phyloP scores from a whole-genome alignment of 2,113 vertebrate genomes.

The Oriolus oriolus region DNA sequence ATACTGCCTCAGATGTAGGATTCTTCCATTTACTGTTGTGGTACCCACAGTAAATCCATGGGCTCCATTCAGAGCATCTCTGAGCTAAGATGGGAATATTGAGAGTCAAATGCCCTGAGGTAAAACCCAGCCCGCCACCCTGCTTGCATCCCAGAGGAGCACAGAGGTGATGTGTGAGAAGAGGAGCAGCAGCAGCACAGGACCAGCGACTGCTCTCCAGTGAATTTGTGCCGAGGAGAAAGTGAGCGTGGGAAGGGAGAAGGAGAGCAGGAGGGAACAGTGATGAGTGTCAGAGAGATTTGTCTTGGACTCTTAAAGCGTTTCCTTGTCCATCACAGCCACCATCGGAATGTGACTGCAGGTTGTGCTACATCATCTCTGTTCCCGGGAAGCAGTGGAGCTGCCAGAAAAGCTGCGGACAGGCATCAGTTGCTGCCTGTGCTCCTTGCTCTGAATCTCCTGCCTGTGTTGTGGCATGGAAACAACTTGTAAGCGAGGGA shows the following conservation, averaged over 20 bases:
- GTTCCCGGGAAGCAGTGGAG: accelerated
- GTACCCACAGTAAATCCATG: not conserved
- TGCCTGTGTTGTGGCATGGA: not conserved
- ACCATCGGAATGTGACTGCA: accelerated
- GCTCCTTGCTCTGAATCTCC: not conserved
- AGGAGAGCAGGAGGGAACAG: not conserved
- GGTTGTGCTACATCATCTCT: not conserved
- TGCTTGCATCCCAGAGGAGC: not conserved
- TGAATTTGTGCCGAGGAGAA: not conserved
- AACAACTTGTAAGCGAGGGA: not conserved
- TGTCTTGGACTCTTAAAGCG: not conserved
- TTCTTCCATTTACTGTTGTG: not conserved
- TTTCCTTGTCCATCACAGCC: not conserved
- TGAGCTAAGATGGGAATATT: not conserved
- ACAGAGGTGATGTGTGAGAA: not conserved
- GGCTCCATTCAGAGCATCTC: not conserved
- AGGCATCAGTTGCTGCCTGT: not conserved
- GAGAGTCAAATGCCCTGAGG: not conserved
- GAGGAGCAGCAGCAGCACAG: not conserved
- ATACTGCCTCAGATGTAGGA: accelerated
- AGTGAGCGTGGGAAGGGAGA: not conserved
- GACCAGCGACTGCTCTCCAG: accelerated
- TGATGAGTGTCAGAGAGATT: not conserved
- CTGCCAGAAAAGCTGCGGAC: not conserved
- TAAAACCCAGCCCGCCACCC: not conserved